Evolutionary conservation across 1,140 invertebrate species (phyloP), one percentile per base, ranked within the genome.

Genomic region (Brachionus paranguensis): DNA sequence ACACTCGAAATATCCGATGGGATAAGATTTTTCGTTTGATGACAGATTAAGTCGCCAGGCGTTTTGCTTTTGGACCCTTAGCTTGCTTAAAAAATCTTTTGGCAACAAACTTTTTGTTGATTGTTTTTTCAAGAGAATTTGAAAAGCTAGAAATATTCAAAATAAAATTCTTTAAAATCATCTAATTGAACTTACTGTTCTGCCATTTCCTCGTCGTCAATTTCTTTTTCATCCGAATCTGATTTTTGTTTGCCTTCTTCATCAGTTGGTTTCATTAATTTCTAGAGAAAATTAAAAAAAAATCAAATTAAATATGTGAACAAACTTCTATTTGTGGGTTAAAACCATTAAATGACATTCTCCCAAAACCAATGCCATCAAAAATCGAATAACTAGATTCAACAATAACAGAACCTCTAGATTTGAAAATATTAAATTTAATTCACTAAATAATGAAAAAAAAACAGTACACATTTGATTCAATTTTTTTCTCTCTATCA

Each of bases 311-410:
- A 2, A 64, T 60, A 8, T 45, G 2, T 41, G 1, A 27, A 14
- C 53, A 45, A 45, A 81, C 78, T 17, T 81, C 78, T 27, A 81
- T 37, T 45, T 81, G 78, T 14, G 78, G 53, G 41, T 81, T 81
- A 24, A 81, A 81, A 24, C 78, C 78, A 81, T 81, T 81, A 27
- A 81, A 81, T 43, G 78, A 81, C 78, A 81, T 81, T 60, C 78
- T 11, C 10, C 78, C 78, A 29, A 64, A 81, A 24, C 64, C 53
- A 27, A 81, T 24, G 0, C 64, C 78, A 45, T 81, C 78, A 45
- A 81, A 81, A 60, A 81, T 47, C 0, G 78, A 45, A 41, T 81
- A 81, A 17, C 78, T 81, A 1, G 78, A 55, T 47, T 81, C 78
- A 64, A 64, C 37, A 47, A 50, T 76, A 10, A 76, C 78, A 47